Conservation (phyloP, 1,140 invertebrate genomes). For the Bilobella aurantiaca region DNA sequence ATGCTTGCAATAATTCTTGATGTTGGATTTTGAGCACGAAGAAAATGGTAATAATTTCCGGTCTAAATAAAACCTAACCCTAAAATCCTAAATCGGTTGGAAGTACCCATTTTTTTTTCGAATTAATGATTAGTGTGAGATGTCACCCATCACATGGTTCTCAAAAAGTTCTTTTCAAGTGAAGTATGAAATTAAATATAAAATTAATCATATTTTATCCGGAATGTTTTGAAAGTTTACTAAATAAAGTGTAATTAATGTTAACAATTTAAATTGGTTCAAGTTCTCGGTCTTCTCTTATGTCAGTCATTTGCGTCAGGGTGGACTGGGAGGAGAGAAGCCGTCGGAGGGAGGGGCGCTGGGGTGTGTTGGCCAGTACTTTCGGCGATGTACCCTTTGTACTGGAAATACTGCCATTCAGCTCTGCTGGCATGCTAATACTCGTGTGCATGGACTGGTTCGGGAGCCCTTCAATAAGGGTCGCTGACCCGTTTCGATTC, state of each 20-base stretch:
- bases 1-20: no score
- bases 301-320: constrained; percentile 33
- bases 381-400: not conserved
- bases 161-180: no score
- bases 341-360: constrained; percentile 9
- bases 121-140: no score
- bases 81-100: no score
- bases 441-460: not conserved
- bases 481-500: constrained; percentile 19
- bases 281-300: constrained; percentile 26
- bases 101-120: no score
- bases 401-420: not conserved
- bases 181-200: not conserved
- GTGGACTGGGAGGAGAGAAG: constrained; percentile 28
- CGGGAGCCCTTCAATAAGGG: constrained; percentile 21
- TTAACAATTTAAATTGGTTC: constrained; percentile 6
- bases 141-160: no score
- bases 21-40: no score
- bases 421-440: constrained; percentile 11
- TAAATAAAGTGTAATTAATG: not conserved
- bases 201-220: not conserved
- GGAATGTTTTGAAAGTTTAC: not conserved
- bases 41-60: no score
- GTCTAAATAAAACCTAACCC: no score
- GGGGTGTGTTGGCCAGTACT: not conserved